These are phyloP conservation scores for Caiman crocodilus DNA, from an alignment of 2,797 vertebrate species.

Conservation along the genomic window DNA sequence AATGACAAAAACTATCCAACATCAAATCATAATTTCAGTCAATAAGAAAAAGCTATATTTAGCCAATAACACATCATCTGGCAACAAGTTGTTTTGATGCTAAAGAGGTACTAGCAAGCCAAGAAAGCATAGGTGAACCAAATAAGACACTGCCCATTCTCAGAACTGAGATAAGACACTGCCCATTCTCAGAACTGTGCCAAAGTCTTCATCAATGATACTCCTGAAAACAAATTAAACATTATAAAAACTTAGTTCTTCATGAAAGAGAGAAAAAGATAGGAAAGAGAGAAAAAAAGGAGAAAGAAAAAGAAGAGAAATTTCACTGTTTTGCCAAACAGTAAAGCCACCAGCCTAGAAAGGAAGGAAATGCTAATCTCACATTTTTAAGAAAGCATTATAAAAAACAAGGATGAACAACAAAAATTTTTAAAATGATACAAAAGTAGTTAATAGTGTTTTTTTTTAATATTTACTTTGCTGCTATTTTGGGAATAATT, in stretches of 20 bases:
- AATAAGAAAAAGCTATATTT: not conserved
- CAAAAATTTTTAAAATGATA: constrained; percentile 31
- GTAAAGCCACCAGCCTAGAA: not conserved
- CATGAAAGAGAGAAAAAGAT: not conserved
- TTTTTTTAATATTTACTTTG: constrained; percentile 74
- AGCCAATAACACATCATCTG: not conserved
- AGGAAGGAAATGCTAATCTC: constrained; percentile 49
- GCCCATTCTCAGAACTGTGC: constrained; percentile 2
- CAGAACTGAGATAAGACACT: constrained; percentile 33
- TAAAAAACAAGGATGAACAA: constrained; percentile 60
- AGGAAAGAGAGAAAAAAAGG: constrained; percentile 20
- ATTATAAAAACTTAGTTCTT: constrained; percentile 43
- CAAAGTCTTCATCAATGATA: not conserved
- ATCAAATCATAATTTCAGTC: not conserved
- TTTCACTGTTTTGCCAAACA: not conserved
- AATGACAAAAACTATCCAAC: not conserved
- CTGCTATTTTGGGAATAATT: constrained; percentile 68
- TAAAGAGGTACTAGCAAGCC: not conserved
- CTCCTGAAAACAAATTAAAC: constrained; percentile 50
- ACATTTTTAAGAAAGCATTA: constrained; percentile 42
- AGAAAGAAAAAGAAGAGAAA: constrained; percentile 27
- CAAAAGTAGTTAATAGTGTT: constrained; percentile 38
- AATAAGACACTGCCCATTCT: constrained; percentile 22
- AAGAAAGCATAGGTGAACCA: constrained; percentile 7
- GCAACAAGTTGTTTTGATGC: not conserved